Base-by-base conservation (phyloP, 2,888 invertebrate species). In the Mycogona germanica region DNA sequence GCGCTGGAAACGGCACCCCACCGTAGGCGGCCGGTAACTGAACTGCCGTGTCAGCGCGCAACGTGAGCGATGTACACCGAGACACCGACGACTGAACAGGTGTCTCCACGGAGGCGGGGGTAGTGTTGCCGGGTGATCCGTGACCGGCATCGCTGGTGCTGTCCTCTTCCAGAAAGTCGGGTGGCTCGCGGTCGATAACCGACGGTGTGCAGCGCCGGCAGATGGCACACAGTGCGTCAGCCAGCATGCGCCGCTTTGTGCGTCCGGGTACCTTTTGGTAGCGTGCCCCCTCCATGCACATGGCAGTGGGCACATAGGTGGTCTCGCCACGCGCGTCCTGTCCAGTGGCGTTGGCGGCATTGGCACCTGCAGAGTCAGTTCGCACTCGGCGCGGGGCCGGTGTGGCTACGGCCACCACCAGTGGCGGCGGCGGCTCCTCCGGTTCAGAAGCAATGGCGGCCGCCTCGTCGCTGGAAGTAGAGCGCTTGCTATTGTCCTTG, bases 401-500 rank as follows among this genome's bases (percentile, higher is more conserved):
- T 53, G 56, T 37, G 25, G 48, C 46, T 26, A 26, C 29, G 28
- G 51, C n/a, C 51, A 38, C 35, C 17, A 30, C 40, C 30, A 37
- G 37, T 2, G 49, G 44, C 46, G 38, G 30, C 26, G 51, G 21
- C 21, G 44, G 44, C 29, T 26, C 60, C 60, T 26, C 62, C 58
- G 42, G 51, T 12, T 54, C 58, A n/a, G n/a, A n/a, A n/a, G n/a
- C n/a, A n/a, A n/a, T n/a, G n/a, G n/a, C n/a, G 45, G 55, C 58
- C 2, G 58, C 80, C 66, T 91, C 89, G 68, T 91, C 91, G 72
- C 88, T 88, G 73, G 61, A 63, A 6, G 57, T 61, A 55, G 89
- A 89, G 62, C 91, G 78, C 72, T 88, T 91, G 65, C 89, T 89
- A 60, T 85, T 84, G 68, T 88, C 88, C 69, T 88, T 87, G 71